Base-by-base conservation (phyloP, 1,140 invertebrate species). In the Tribolium castaneum region DNA sequence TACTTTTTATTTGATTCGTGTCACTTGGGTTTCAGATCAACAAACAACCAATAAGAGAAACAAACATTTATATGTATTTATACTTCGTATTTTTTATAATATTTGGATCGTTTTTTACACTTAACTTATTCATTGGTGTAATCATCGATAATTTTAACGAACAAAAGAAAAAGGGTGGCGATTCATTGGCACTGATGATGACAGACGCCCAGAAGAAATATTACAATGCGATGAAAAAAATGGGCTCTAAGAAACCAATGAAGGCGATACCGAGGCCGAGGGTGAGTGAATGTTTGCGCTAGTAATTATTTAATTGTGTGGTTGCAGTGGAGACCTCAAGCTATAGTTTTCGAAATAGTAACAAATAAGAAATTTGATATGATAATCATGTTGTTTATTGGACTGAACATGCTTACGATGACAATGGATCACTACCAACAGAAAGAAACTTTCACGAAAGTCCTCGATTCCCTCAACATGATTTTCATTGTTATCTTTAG, bases 161-260 rank as follows among this genome's bases (percentile, higher is more conserved):
- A 89, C 98, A 99, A 88, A 99, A 99, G 91, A 99, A 99, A 89
- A 99, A 99, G 87, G 95, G 96, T 84, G 98, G 98, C 85, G 98
- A 97, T 81, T 99, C 97, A 80, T 90, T 99, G 56, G 98, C 99
- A 88, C 98, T 99, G 96, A 99, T 99, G 90, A 99, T 99, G 98
- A 99, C 98, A 81, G 98, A 99, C 88, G 97, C 99, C 90, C 98
- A 99, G 89, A 99, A 99, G 91, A 99, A 99, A 90, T 99, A 99
- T 89, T 99, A 99, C 90, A 98, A 98, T 88, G 98, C 98, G 72
- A 99, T 99, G 98, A 99, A 99, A 89, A 98, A 99, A 89, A 99
- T 99, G 97, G 96, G 97, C 81, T 97, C 95, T 39, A 99, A 99
- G 88, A 97, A 98, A 88, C 98, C 98, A 49, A 91, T 98, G 85